Conservation (phyloP, 2,113 vertebrate species). For the Gallinago jamesoni region DNA sequence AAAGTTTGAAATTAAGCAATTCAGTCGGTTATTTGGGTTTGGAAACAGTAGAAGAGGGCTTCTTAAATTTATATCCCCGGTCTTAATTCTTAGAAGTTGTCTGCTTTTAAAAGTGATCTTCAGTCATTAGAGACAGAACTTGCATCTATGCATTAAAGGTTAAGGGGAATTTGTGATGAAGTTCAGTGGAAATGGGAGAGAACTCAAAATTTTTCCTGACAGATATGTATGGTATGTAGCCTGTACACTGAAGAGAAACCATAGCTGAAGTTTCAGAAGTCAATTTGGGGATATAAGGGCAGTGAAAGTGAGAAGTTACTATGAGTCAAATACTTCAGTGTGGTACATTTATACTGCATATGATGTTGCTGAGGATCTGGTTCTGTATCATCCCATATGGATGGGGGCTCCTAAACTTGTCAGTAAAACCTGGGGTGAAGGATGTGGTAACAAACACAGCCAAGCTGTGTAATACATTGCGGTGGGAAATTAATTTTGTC, state of each 20-base stretch:
- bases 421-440: not conserved
- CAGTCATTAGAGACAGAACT: not conserved
- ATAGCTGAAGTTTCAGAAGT: not conserved
- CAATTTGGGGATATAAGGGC: not conserved
- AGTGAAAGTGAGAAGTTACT: not conserved
- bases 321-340: not conserved
- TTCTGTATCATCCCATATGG: not conserved
- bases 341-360: not conserved
- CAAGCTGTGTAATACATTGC: not conserved
- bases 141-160: not conserved
- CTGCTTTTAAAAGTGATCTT: not conserved
- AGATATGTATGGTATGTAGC: not conserved
- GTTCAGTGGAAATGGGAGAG: not conserved
- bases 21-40: not conserved
- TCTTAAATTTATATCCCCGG: not conserved
- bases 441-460: not conserved
- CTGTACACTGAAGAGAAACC: not conserved
- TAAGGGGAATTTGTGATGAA: conserved; percentile 5
- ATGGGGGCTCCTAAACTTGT: not conserved
- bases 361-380: not conserved
- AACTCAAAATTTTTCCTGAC: not conserved
- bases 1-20: conserved; percentile 10
- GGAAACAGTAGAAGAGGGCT: not conserved
- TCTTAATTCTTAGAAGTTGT: not conserved
- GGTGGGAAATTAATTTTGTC: not conserved